Conservation (phyloP, 37 sponge, comb jelly and placozoan genomes). For the Cladorhizidae sp. region DNA sequence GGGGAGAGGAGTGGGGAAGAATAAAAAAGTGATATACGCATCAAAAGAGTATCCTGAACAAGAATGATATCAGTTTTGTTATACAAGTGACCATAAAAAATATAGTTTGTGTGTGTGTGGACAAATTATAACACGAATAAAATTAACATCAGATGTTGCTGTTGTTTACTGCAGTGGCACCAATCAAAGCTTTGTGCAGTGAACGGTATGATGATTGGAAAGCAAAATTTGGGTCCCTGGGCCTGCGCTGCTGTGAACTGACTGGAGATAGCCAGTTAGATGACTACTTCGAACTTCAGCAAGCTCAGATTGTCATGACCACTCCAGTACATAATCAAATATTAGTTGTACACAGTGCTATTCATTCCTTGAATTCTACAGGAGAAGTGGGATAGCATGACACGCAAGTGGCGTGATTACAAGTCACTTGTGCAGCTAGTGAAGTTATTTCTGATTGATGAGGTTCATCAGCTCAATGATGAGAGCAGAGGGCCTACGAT, state of each 20-base stretch:
- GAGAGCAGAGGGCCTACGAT: conserved; percentile 90
- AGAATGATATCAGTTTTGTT: no score
- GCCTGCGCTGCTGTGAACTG: conserved; percentile 86
- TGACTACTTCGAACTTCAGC: conserved; percentile 91
- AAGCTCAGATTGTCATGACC: conserved; percentile 91
- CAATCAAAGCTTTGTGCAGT: conserved; percentile 95
- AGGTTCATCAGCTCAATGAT: conserved; percentile 98
- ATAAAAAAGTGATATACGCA: no score
- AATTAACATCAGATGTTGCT: no score
- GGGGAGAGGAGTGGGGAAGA: no score
- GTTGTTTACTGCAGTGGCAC: conserved; percentile 73
- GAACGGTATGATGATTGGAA: conserved; percentile 92
- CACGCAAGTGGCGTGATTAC: conserved; percentile 96
- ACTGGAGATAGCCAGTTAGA: conserved; percentile 96
- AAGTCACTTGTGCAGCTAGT: conserved; percentile 85
- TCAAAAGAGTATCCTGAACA: no score
- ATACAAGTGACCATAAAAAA: no score
- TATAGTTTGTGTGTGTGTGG: no score
- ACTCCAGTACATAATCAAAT: conserved; percentile 74
- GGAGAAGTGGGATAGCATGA: conserved; percentile 99
- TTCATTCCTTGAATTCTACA: conserved; percentile 19
- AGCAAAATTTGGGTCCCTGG: conserved; percentile 83
- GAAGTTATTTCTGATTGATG: conserved; percentile 93
- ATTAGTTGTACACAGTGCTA: background rate
- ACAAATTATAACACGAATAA: background rate